phyloP scores from a whole-genome alignment of 2,113 vertebrate species.

The Mohoua ochrocephala region DNA sequence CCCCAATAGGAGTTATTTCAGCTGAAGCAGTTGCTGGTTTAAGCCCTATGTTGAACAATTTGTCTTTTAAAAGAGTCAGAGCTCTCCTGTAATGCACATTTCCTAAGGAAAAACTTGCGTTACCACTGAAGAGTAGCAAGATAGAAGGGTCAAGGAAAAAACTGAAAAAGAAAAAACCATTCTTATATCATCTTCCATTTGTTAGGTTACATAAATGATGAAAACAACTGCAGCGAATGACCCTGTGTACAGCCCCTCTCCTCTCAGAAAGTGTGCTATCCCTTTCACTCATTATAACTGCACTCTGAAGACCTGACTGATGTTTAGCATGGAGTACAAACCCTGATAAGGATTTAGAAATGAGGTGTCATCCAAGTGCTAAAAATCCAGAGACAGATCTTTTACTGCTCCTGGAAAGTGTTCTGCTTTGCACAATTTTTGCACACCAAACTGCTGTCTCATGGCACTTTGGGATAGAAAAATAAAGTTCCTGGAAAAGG shows the following conservation, averaged over 20 bases:
- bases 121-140: not conserved
- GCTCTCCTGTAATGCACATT: not conserved
- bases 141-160: not conserved
- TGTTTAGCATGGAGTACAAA: not conserved
- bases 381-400: not conserved
- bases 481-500: not conserved
- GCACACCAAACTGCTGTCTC: not conserved
- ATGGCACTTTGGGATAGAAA: not conserved
- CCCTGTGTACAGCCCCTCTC: not conserved
- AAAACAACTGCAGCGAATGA: not conserved
- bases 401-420: not conserved
- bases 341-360: not conserved
- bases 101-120: not conserved
- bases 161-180: rapidly evolving
- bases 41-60: not conserved
- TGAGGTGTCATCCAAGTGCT: not conserved
- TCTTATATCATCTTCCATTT: not conserved
- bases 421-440: not conserved
- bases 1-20: not conserved
- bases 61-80: not conserved
- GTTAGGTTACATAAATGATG: not conserved
- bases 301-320: not conserved
- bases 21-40: not conserved
- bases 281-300: not conserved
- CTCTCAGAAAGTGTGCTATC: not conserved